These are phyloP conservation scores for Phenganax subtilis DNA, from an alignment of 92 coral and sea anemone genomes.

Conservation along the genomic window DNA sequence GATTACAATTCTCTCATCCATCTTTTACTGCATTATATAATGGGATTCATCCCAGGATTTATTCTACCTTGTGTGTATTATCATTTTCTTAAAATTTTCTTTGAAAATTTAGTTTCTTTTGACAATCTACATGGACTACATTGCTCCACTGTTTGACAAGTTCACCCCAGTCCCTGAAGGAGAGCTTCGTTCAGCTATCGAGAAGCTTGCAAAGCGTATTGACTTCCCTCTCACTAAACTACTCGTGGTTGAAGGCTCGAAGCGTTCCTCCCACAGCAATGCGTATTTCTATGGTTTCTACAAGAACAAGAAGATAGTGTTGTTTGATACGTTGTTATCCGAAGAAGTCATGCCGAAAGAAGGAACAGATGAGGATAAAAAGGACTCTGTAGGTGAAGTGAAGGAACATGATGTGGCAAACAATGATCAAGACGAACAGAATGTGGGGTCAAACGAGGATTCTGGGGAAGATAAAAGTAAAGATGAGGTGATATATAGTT, in stretches of 20 bases:
- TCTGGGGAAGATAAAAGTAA: conserved; percentile 3
- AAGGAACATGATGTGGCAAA: conserved; percentile 25
- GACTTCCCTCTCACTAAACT: conserved; percentile 82
- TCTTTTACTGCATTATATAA: too few species aligned
- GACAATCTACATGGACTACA: conserved; percentile 87
- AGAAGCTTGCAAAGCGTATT: conserved; percentile 73
- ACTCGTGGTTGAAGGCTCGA: conserved; percentile 90
- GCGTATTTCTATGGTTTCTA: conserved; percentile 95
- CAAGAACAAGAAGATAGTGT: conserved; percentile 90
- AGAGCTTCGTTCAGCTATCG: conserved; percentile 66
- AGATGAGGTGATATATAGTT: neutral
- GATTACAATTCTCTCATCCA: too few species aligned
- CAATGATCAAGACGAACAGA: conserved; percentile 33
- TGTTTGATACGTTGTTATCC: conserved; percentile 85
- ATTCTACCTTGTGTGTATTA: too few species aligned
- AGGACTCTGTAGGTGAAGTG: neutral
- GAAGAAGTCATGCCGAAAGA: conserved; percentile 63
- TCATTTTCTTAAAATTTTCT: neutral
- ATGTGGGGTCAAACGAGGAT: conserved; percentile 10
- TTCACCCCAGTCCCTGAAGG: conserved; percentile 92
- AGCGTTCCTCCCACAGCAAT: conserved; percentile 91
- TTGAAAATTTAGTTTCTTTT: conserved; percentile 55
- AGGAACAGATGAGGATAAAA: conserved; percentile 29
- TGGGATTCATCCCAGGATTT: neutral
- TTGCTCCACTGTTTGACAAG: conserved; percentile 95